Evolutionary conservation across 2,888 invertebrate genomes (phyloP).

Genomic region (Napeogenes sylphis): DNA sequence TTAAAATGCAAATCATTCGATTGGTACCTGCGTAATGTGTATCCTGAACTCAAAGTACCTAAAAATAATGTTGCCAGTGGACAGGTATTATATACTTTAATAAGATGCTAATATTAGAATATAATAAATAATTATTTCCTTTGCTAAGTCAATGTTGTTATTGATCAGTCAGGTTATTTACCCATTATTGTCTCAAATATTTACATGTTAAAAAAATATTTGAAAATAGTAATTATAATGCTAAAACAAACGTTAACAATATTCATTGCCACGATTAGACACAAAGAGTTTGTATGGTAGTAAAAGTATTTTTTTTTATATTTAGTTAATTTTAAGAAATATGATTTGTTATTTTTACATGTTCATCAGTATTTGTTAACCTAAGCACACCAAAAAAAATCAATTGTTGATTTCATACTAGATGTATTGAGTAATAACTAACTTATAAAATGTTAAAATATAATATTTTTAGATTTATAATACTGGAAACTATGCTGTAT

Average conservation of each 20-base stretch:
- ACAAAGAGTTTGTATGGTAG: too few species aligned
- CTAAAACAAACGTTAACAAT: too few species aligned
- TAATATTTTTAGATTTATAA: slow-evolving; percentile 20
- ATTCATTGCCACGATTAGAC: too few species aligned
- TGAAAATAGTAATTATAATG: too few species aligned
- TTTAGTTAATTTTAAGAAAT: too few species aligned
- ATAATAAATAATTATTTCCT: not conserved
- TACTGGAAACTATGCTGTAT: slow-evolving; percentile 14
- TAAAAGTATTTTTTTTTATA: too few species aligned
- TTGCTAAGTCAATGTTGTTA: too few species aligned
- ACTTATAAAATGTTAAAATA: not conserved
- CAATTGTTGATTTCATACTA: not conserved
- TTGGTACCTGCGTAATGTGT: slow-evolving; percentile 97
- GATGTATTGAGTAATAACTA: not conserved
- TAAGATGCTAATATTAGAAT: not conserved
- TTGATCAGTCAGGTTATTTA: too few species aligned
- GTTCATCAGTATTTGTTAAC: too few species aligned
- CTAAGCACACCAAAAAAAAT: not conserved
- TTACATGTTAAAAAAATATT: too few species aligned
- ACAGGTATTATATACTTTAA: slow-evolving; percentile 82
- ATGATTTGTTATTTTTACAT: too few species aligned
- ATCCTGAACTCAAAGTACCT: slow-evolving; percentile 97
- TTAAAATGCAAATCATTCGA: slow-evolving; percentile 95
- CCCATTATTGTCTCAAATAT: too few species aligned
- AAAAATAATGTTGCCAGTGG: slow-evolving; percentile 95